A percentile compares a stretch with the other conserved stretches of the same genome.
phyloP scores from a whole-genome alignment of 30 jellyfish, hydroid and myxozoan species.

The Pseudorhiza aurosa region DNA sequence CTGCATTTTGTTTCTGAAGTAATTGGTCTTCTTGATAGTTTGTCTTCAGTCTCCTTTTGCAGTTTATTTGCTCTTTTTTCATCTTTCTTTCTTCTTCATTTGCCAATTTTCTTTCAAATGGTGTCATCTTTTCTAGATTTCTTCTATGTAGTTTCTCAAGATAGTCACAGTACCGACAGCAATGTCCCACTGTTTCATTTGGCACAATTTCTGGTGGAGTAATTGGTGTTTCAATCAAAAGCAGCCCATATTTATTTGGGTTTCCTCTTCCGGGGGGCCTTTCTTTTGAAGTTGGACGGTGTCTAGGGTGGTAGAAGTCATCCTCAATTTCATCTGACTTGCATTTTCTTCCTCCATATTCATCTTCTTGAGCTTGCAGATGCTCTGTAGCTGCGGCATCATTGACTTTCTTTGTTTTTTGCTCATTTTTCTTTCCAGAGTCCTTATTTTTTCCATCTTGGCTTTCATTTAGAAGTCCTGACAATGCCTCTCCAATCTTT shows the following conservation, averaged over 20 bases:
- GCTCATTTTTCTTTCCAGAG: not conserved
- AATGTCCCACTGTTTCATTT: constrained; percentile 20
- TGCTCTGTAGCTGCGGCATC: not conserved
- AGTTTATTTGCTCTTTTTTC: not conserved
- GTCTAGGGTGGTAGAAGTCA: constrained; percentile 32
- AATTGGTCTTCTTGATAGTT: not conserved
- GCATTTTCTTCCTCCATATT: not conserved
- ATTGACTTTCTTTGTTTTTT: not conserved
- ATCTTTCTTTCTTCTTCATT: constrained; percentile 8
- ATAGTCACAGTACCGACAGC: constrained; percentile 26
- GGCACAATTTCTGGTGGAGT: constrained; percentile 29
- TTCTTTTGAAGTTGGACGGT: constrained; percentile 46
- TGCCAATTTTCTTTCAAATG: constrained; percentile 6
- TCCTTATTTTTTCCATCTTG: not conserved
- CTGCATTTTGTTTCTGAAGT: not conserved
- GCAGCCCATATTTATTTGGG: constrained; percentile 8
- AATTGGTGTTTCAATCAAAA: constrained; percentile 2
- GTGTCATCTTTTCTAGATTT: constrained; percentile 11
- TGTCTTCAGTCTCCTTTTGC: not conserved
- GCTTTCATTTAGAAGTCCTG: constrained; percentile 23
- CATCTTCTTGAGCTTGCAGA: not conserved
- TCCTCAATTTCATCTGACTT: not conserved
- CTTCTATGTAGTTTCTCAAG: not conserved
- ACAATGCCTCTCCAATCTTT: constrained; percentile 6
- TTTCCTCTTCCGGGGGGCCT: constrained; percentile 60